Evolutionary conservation across 2,113 vertebrate species (phyloP).

Genomic region (Oceanites oceanicus): DNA sequence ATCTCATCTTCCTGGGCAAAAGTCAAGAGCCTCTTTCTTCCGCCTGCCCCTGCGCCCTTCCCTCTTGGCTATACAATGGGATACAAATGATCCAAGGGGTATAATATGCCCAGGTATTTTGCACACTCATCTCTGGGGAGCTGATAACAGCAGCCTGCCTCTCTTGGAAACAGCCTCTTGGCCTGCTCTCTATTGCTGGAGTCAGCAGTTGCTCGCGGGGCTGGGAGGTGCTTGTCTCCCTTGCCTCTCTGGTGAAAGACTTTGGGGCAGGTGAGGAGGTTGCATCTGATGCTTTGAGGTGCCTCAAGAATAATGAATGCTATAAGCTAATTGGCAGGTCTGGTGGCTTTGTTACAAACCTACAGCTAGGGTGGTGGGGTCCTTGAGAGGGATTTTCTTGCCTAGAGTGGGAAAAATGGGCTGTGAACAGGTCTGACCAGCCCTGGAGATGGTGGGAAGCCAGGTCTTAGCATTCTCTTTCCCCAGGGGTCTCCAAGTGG

Average conservation of each 20-base stretch:
- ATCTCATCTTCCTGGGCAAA: slow-evolving; percentile 60
- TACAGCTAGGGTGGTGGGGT: background rate
- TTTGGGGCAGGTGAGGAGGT: background rate
- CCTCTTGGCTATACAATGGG: slow-evolving; percentile 1
- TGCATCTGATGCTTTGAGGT: background rate
- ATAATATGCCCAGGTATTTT: slow-evolving; percentile 19
- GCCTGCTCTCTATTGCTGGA: background rate
- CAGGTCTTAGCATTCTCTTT: background rate
- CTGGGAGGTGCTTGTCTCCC: background rate
- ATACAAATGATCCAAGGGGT: background rate
- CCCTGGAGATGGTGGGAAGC: background rate
- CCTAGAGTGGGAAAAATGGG: background rate
- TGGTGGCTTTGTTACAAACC: background rate
- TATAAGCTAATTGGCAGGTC: background rate
- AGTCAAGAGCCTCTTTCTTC: slow-evolving; percentile 30
- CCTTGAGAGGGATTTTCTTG: background rate
- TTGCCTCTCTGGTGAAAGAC: fast-evolving
- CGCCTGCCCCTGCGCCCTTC: no score
- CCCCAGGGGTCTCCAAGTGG: background rate
- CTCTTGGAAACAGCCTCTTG: background rate
- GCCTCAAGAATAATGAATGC: background rate
- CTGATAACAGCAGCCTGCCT: slow-evolving; percentile 2
- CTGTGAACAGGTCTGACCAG: background rate
- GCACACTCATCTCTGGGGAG: slow-evolving; percentile 20
- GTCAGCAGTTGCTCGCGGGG: background rate